Base-by-base conservation (phyloP, 2,113 vertebrate species). In the Microcebus ravelobensis region DNA sequence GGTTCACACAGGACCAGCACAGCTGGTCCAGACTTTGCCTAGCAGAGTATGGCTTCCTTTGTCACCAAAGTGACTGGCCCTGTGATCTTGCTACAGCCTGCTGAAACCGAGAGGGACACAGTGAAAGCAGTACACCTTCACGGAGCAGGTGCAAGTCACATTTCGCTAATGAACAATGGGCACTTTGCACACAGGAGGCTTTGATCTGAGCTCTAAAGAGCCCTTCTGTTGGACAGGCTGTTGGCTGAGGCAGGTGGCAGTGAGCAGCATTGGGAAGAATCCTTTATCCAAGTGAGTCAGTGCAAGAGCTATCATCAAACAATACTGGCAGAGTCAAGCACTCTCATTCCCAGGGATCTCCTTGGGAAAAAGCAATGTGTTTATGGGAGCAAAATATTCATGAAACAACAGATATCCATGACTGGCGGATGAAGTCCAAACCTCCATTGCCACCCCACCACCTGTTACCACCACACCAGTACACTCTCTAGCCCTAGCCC, bases 101-200 rank as follows among this genome's bases (percentile, higher is more conserved):
- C 95, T 73, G 94, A 96, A 96, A 94, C 90, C 1, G 70, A 95
- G 95, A 93, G 96, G 95, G 93, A 67, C 59, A 1, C 48, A 67
- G 85, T 59, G 92, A 92, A 93, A 93, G 68, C 76, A 0, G 63
- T 25, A 71, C 96, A 89, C 94, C 90, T 97, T 86, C 23, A 48
- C 0, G 25, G 84, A 89, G 92, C 96, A 97, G 97, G 96, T 98
- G 97, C 96, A 57, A 85, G 95, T 65, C 90, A 23, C 96, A 90
- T 97, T 82, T 94, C 91, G 45, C 97, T 97, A 74, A 98, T 95
- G 96, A 97, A 97, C 97, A 97, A 97, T 94, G 88, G 92, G 74
- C 90, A 93, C 91, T 95, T 95, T 89, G 96, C 95, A 92, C 91
- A 90, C 88, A 90, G 77, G 87, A 96, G 82, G 97, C 96, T 98